Evolutionary conservation across 2,888 invertebrate genomes (phyloP).

Genomic region (Hirudinaria manillensis): DNA sequence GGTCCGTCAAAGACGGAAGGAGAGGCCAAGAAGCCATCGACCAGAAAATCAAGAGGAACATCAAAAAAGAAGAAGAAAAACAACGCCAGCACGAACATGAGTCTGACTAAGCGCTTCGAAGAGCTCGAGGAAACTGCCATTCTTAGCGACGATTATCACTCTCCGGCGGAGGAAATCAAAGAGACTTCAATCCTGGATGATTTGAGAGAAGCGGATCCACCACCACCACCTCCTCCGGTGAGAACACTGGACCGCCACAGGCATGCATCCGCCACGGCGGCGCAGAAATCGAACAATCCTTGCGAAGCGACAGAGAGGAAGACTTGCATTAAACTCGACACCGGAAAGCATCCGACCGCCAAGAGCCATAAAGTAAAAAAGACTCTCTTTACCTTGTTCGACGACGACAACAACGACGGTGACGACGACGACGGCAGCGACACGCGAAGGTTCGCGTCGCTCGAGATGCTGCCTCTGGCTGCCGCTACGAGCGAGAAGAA

Average conservation of each 20-base stretch:
- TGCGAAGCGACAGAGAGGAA: not conserved
- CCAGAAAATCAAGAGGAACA: not conserved
- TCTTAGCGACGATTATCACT: conserved; percentile 26
- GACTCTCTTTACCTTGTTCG: no score
- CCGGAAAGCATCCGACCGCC: not conserved
- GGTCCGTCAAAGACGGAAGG: not conserved
- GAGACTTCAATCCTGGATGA: conserved; percentile 33
- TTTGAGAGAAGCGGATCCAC: not conserved
- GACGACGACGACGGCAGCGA: not conserved
- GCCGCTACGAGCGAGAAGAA: not conserved
- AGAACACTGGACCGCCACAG: not conserved
- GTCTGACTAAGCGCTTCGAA: conserved; percentile 5
- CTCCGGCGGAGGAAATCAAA: conserved; percentile 5
- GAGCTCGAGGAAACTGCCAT: conserved; percentile 34
- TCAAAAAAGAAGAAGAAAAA: not conserved
- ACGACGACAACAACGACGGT: not conserved
- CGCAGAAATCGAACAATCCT: not conserved
- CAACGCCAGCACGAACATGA: no score
- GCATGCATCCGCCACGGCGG: not conserved
- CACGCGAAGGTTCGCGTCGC: not conserved
- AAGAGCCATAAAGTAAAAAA: not conserved
- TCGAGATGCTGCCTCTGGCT: not conserved
- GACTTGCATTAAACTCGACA: no score
- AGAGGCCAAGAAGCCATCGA: not conserved
- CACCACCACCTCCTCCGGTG: no score